These are phyloP conservation scores for Thecocarcelia acutangulata DNA, from an alignment of 2,888 invertebrate species.

Conservation along the genomic window DNA sequence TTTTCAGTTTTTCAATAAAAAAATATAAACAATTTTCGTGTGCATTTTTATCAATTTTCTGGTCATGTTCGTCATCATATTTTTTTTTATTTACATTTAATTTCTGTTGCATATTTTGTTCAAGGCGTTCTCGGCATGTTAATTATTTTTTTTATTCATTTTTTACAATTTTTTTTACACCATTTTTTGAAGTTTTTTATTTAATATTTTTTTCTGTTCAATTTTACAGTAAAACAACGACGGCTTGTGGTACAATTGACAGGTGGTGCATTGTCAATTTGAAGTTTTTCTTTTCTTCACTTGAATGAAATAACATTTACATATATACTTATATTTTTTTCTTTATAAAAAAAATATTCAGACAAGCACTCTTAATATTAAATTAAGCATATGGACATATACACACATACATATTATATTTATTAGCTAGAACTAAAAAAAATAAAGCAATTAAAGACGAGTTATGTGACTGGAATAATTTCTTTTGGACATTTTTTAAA, in stretches of 20 bases:
- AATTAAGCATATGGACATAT: neutral
- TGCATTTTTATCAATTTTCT: slow-evolving; percentile 25
- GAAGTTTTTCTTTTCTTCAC: slow-evolving; percentile 1
- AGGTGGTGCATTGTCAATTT: slow-evolving; percentile 58
- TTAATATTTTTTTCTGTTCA: slow-evolving; percentile 34
- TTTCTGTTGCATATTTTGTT: slow-evolving; percentile 55
- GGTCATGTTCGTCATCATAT: slow-evolving; percentile 48
- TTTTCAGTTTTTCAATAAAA: neutral
- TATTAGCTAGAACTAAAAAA: slow-evolving; percentile 37
- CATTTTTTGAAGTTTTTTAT: slow-evolving; percentile 16
- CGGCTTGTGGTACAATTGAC: slow-evolving; percentile 62
- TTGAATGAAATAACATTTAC: slow-evolving; percentile 12
- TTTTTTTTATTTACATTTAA: slow-evolving; percentile 46
- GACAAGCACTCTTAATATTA: slow-evolving; percentile 48
- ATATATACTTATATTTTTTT: too few species aligned
- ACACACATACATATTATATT: too few species aligned
- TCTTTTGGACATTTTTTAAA: neutral
- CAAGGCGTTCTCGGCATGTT: slow-evolving; percentile 59
- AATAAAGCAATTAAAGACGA: slow-evolving; percentile 60
- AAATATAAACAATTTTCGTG: slow-evolving; percentile 17
- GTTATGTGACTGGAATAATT: slow-evolving; percentile 60
- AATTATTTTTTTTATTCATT: slow-evolving; percentile 48
- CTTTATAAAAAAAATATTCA: slow-evolving; percentile 64
- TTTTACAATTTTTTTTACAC: slow-evolving; percentile 30
- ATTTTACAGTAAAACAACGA: slow-evolving; percentile 53